Evolutionary conservation across 2,113 vertebrate species (phyloP), one percentile per base, ranked within the genome.

Genomic region (Nothoprocta perdicaria): DNA sequence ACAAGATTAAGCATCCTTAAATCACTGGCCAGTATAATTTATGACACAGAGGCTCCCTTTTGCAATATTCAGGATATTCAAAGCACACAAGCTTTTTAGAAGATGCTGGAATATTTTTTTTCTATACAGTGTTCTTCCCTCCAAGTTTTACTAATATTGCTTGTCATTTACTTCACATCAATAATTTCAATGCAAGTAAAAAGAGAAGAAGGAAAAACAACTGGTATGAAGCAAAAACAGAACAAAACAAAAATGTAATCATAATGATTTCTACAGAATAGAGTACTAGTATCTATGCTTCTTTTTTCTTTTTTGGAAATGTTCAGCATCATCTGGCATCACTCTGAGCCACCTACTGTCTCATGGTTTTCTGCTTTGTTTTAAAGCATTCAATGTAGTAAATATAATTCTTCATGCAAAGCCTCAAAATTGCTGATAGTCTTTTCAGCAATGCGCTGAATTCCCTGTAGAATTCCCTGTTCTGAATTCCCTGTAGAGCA

Each of bases 381-480:
- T 90, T 33, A 77, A 87, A 89, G 21, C 5, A 9, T 67, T 81
- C n/a, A 50, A 33, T 77, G 43, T 22, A 24, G 57, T 63, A 86
- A 89, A 93, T 4, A 4, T 4, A 69, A 21, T 41, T 89, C 58
- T 86, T 77, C 61, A 52, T 10, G 3, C 33, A 40, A 81, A 43
- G 11, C 21, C 69, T 84, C 0, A 0, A 40, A 52, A 46, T 65
- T 57, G 22, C 63, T 63, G 62, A 53, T 45, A 33, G 31, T 12
- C 84, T 41, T 86, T 45, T 38, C 77, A 60, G 76, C 72, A 87
- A 76, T 84, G 48, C 86, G 45, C 65, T 52, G 88, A 94, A 76
- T 46, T 84, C 58, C 50, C 63, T 8, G 5, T 7, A 73, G 55
- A 50, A n/a, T n/a, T n/a, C n/a, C n/a, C n/a, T 89, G 69, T 79